phyloP scores from a whole-genome alignment of 2,797 vertebrate genomes.

The Leontopithecus rosalia region DNA sequence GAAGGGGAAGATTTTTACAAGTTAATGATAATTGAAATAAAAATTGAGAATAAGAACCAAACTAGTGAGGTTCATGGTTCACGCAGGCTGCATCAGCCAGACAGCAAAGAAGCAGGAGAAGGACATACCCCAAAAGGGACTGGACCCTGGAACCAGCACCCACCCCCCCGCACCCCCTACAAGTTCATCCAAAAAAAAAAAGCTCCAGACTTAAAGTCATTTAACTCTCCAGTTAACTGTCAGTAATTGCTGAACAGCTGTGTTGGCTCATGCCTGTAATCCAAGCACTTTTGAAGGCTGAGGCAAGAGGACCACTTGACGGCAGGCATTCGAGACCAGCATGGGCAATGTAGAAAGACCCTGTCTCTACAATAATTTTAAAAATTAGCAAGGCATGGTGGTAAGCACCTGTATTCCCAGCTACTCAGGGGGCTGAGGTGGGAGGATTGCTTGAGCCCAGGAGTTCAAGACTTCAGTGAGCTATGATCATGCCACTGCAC shows the following conservation, averaged over 20 bases:
- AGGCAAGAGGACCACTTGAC: background rate
- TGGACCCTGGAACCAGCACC: background rate
- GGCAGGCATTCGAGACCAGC: background rate
- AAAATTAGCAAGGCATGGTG: background rate
- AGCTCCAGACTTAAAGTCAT: background rate
- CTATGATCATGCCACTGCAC: background rate
- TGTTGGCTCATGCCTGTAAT: background rate
- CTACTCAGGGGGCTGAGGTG: background rate
- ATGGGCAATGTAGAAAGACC: background rate
- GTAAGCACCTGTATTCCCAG: background rate
- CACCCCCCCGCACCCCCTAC: fast-evolving
- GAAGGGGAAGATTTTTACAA: background rate
- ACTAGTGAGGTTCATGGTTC: background rate
- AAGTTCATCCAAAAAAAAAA: no score
- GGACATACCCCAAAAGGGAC: background rate
- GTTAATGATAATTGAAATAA: background rate
- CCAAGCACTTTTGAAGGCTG: background rate
- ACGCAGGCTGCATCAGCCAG: background rate
- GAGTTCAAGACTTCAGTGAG: background rate
- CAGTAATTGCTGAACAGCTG: background rate
- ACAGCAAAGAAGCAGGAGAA: background rate
- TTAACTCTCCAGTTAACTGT: background rate
- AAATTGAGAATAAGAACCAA: background rate
- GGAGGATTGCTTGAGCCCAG: background rate
- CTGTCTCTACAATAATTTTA: background rate